Conservation (phyloP, 2,888 invertebrate species). For the Drosophila testacea region DNA sequence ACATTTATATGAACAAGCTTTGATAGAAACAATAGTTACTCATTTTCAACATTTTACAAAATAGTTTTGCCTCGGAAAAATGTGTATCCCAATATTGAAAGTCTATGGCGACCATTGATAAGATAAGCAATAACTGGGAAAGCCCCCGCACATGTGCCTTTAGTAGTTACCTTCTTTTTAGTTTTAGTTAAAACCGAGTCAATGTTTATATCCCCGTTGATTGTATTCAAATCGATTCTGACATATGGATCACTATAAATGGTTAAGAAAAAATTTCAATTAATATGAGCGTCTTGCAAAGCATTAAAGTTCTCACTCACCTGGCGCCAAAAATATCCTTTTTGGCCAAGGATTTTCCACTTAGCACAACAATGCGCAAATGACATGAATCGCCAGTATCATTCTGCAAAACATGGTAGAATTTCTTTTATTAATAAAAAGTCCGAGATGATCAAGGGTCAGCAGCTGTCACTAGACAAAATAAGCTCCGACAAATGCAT, state of each 20-base stretch:
- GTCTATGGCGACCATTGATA: slow-evolving; percentile 42
- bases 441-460: background rate
- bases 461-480: no score
- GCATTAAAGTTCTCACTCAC: slow-evolving; percentile 85
- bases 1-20: slow-evolving; percentile 7
- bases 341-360: slow-evolving; percentile 96
- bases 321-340: slow-evolving; percentile 99
- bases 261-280: background rate
- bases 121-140: slow-evolving; percentile 47
- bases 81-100: slow-evolving; percentile 6
- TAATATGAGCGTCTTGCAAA: background rate
- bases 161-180: slow-evolving; percentile 93
- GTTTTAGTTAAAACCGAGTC: slow-evolving; percentile 98
- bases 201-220: slow-evolving; percentile 94
- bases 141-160: background rate
- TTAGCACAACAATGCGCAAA: slow-evolving; percentile 93
- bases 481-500: no score
- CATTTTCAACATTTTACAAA: slow-evolving; percentile 11
- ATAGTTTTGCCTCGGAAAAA: background rate
- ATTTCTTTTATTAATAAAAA: slow-evolving; percentile 1
- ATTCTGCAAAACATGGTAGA: slow-evolving; percentile 86
- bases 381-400: slow-evolving; percentile 91
- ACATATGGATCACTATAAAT: slow-evolving; percentile 96
- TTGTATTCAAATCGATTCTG: slow-evolving; percentile 94
- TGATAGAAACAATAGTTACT: slow-evolving; percentile 10